These are phyloP conservation scores for Drosophila prostipennis DNA, from an alignment of 2,888 invertebrate genomes.

Conservation along the genomic window DNA sequence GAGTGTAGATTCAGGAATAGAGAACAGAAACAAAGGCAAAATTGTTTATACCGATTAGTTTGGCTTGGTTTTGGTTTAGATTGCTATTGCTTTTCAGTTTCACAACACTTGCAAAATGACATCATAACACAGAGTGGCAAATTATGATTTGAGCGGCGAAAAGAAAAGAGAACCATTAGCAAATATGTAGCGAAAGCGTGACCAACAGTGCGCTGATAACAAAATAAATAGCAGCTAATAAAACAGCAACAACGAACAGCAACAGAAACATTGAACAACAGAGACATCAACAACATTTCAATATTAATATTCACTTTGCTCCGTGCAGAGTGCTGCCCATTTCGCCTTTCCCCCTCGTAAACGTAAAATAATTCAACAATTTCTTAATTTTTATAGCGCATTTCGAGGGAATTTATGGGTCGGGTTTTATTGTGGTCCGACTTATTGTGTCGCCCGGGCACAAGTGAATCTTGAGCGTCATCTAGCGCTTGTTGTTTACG, in stretches of 20 bases:
- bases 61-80: constrained; percentile 43
- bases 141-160: constrained; percentile 71
- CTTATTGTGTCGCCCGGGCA: constrained; percentile 24
- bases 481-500: constrained; percentile 75
- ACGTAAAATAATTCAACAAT: constrained; percentile 73
- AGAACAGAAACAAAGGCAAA: constrained; percentile 49
- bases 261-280: constrained; percentile 32
- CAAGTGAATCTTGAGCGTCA: constrained; percentile 76
- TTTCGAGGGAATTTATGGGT: constrained; percentile 60
- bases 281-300: constrained; percentile 41
- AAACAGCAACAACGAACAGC: constrained; percentile 21
- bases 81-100: constrained; percentile 39
- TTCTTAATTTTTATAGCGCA: constrained; percentile 73
- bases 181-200: constrained; percentile 69
- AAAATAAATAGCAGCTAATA: constrained; percentile 43
- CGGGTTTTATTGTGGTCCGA: constrained; percentile 49
- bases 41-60: constrained; percentile 72
- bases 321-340: no score
- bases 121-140: constrained; percentile 67
- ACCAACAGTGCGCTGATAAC: constrained; percentile 71
- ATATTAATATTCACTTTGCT: constrained; percentile 50
- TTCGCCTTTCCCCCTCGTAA: constrained; percentile 33
- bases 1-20: constrained; percentile 25
- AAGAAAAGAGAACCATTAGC: constrained; percentile 68
- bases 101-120: constrained; percentile 75